These are phyloP conservation scores for Lamellibrachia columna DNA, from an alignment of 2,888 invertebrate genomes.

Conservation along the genomic window DNA sequence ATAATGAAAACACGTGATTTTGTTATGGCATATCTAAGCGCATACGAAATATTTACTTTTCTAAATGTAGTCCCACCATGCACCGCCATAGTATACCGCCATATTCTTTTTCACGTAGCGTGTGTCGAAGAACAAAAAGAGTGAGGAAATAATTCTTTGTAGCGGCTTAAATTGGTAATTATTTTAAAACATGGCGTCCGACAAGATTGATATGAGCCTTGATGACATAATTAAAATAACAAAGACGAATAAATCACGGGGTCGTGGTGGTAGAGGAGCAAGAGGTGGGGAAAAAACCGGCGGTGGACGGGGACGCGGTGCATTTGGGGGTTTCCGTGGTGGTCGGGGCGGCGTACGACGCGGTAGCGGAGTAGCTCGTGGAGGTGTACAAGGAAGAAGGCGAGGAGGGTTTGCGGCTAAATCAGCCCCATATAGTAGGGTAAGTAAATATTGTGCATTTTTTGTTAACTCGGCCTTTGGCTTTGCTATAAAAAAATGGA, in stretches of 20 bases:
- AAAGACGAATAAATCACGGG: slow-evolving; percentile 71
- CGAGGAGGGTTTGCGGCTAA: slow-evolving; percentile 29
- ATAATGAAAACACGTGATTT: not conserved
- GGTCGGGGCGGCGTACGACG: slow-evolving; percentile 19
- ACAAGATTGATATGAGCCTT: slow-evolving; percentile 95
- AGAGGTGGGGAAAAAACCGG: slow-evolving; percentile 46
- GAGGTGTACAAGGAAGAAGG: slow-evolving; percentile 1
- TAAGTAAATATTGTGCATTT: slow-evolving; percentile 65
- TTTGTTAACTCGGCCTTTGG: too few species aligned
- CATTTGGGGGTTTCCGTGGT: slow-evolving; percentile 65
- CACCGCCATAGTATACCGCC: not conserved
- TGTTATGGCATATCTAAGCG: not conserved
- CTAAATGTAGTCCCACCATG: not conserved
- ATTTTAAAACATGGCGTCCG: slow-evolving; percentile 34
- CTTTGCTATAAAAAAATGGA: not conserved
- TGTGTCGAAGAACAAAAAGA: slow-evolving; percentile 3
- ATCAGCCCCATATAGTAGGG: slow-evolving; percentile 68
- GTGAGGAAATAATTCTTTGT: not conserved
- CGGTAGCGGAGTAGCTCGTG: slow-evolving; percentile 20
- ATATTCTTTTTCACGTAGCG: not conserved
- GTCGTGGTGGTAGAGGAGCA: slow-evolving; percentile 68
- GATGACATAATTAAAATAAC: slow-evolving; percentile 85
- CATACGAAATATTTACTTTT: not conserved
- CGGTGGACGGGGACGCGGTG: slow-evolving; percentile 64
- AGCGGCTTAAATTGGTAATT: slow-evolving; percentile 7